Base-by-base conservation (phyloP, 1,140 invertebrate genomes). In the Caerostris extrusa region DNA sequence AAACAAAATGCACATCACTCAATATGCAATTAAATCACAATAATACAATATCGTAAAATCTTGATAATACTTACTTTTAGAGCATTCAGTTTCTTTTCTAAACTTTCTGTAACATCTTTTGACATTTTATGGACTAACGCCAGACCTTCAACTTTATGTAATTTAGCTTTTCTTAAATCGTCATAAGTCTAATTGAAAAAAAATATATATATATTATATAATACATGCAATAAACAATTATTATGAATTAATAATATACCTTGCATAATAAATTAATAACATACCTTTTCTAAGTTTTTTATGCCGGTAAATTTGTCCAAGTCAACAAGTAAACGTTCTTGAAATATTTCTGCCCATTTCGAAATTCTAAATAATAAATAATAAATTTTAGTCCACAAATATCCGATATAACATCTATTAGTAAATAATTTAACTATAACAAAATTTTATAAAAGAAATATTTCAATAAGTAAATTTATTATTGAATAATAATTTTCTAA, bases 211-310 rank as follows among this genome's bases (percentile, higher is more conserved):
- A 85, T 19, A 85, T 57, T 3, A 85, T 19, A 12, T n/a, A 17
- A n/a, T 55, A 82, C 7, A 53, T 0, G 53, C 4, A 1, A 0
- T 3, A 19, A 81, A 50, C 19, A 81, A 10, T 81, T 50, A 34
- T 1, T 53, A 64, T 14, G 5, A 14, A 10, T 14, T 64, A 64
- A 64, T 14, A 64, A 10, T 64, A 64, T 14, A 64, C 2, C 17
- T 81, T 10, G 50, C 19, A 50, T 55, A 50, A 81, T 12, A 85
- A 58, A 60, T 19, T 85, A 81, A 3, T 19, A 7, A n/a, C 61
- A 61, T 89, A 93, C 93, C 57, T 89, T 90, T 89, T 93, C 93
- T 55, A 94, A 71, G 85, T 90, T 94, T 69, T 94, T 90, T 58
- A 94, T 85, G 57, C 93, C 93, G 5, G 77, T 94, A n/a, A 90